Evolutionary conservation across 2,888 invertebrate genomes (phyloP), one percentile per base, ranked within the genome.

Genomic region (Spicauda simplicius): DNA sequence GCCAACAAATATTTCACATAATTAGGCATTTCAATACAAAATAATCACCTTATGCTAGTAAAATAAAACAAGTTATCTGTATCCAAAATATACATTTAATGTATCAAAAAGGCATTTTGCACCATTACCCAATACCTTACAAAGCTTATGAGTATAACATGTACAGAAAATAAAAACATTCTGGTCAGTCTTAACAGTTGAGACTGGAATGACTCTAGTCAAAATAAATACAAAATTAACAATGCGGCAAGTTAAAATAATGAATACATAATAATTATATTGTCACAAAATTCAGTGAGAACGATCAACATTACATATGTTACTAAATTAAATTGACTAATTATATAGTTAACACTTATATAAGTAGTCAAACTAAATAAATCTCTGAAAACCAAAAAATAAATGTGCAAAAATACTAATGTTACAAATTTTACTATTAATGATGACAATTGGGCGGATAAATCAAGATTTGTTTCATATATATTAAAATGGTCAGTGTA

Each of bases 101-200:
- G 73, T 71, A 71, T 68, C 70, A 69, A 72, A 73, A 66, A 72
- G 71, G 68, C 61, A 72, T 71, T 70, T 69, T 64, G 50, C 69
- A 73, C 72, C 69, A 70, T 72, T 69, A 71, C 73, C 75, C 73
- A 71, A 71, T 74, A 73, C 76, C 74, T 70, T 71, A 68, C 16
- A 64, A 72, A 55, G 60, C 69, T 73, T 72, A 71, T 30, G 19
- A 58, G 48, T 58, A 60, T 73, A 68, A 67, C 25, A 60, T 48
- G 69, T 68, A 71, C 55, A 67, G 55, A 67, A 70, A 64, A 70
- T 69, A 70, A 59, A 69, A 69, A 69, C 61, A 56, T 60, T 64
- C 59, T 65, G 54, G 30, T 75, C 75, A 76, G 75, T 75, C 76
- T 74, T 74, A 66, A 67, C 20, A 59, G 68, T 66, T 66, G 69